These are phyloP conservation scores for Parazoanthus swiftii DNA, from an alignment of 92 coral and sea anemone genomes.

Conservation along the genomic window DNA sequence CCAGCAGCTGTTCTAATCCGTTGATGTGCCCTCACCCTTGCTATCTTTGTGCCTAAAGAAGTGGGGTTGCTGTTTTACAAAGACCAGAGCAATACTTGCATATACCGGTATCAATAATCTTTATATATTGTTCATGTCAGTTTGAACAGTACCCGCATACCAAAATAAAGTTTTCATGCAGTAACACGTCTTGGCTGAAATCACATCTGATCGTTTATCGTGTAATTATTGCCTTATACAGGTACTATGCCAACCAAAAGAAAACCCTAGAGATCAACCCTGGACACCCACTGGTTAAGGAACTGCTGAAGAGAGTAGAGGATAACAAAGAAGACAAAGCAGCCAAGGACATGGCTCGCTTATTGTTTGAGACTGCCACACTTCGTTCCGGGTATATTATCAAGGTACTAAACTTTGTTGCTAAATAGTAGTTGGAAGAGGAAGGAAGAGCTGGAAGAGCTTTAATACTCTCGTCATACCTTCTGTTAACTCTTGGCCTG, in stretches of 20 bases:
- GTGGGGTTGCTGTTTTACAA: no score
- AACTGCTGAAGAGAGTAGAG: conserved; percentile 89
- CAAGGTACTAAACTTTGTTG: conserved; percentile 60
- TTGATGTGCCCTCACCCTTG: no score
- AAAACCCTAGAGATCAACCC: conserved; percentile 95
- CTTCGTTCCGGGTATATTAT: conserved; percentile 89
- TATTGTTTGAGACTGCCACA: conserved; percentile 97
- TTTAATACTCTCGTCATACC: neutral
- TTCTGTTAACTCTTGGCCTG: neutral
- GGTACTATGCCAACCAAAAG: conserved; percentile 96
- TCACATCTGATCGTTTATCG: neutral
- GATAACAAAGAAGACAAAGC: conserved; percentile 86
- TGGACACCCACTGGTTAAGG: conserved; percentile 92
- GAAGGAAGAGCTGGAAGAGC: neutral
- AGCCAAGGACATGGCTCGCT: conserved; percentile 88
- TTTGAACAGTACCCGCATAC: no score
- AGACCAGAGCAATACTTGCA: no score
- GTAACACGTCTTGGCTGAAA: neutral
- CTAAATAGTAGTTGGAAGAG: neutral
- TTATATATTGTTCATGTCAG: no score
- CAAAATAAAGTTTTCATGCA: neutral
- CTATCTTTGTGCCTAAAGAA: no score
- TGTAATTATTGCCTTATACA: neutral
- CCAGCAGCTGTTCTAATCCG: no score
- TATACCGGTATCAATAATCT: no score